A percentile compares a stretch with the other conserved stretches of the same genome.
phyloP scores from a whole-genome alignment of 2,797 vertebrate genomes.

The Loris lydekkerianus region DNA sequence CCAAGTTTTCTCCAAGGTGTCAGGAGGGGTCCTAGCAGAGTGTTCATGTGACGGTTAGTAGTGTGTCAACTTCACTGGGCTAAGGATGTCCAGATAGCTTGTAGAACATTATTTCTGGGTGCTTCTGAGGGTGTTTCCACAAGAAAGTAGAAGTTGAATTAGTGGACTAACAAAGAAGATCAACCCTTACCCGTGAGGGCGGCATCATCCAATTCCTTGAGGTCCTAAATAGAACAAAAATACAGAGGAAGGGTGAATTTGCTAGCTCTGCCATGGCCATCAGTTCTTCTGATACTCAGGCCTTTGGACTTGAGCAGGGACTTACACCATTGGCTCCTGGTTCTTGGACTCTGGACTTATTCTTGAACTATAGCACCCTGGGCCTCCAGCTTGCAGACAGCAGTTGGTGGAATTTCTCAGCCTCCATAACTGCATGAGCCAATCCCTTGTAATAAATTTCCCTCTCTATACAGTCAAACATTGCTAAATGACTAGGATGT shows the following conservation, averaged over 20 bases:
- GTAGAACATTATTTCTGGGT: not conserved
- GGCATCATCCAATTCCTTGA: not conserved
- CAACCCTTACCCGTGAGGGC: not conserved
- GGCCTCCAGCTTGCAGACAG: not conserved
- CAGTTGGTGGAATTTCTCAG: not conserved
- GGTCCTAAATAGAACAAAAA: not conserved
- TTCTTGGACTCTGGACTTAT: not conserved
- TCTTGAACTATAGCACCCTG: not conserved
- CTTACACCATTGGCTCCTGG: not conserved
- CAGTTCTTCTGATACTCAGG: not conserved
- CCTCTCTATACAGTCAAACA: not conserved
- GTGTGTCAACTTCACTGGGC: not conserved
- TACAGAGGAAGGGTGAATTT: not conserved
- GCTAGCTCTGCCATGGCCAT: not conserved
- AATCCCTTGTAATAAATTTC: not conserved
- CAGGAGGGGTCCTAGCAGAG: not conserved
- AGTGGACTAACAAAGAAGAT: not conserved
- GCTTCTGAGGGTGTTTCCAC: not conserved
- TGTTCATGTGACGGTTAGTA: not conserved
- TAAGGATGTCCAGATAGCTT: not conserved
- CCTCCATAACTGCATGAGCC: not conserved
- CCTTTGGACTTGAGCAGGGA: not conserved
- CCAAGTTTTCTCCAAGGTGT: not conserved
- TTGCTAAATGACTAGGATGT: not conserved
- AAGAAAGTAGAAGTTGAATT: not conserved